Conservation (phyloP, 2,888 invertebrate genomes). For the Meiosimyza platycephala region DNA sequence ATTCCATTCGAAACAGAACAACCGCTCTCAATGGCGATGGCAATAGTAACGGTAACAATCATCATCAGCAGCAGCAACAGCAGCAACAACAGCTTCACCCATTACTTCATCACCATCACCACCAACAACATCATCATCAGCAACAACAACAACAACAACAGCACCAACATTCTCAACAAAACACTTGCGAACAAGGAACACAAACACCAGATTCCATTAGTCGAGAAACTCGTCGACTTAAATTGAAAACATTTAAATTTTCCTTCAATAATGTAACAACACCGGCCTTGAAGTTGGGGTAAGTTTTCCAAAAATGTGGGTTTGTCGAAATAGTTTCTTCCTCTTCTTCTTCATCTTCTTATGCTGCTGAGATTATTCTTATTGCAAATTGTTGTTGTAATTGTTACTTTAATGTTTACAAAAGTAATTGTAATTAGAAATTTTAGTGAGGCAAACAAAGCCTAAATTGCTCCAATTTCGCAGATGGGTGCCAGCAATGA, state of each 20-base stretch:
- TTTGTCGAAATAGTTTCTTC: background rate
- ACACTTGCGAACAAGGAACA: conserved; percentile 74
- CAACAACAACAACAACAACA: conserved; percentile 64
- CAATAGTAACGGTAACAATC: conserved; percentile 32
- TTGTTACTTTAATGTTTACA: background rate
- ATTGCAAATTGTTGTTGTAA: background rate
- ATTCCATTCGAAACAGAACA: conserved; percentile 17
- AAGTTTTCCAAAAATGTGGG: conserved; percentile 42
- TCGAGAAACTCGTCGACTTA: conserved; percentile 74
- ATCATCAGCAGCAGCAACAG: conserved; percentile 2
- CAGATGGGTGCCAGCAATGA: no score
- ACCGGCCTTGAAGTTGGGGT: conserved; percentile 72
- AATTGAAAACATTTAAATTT: conserved; percentile 72
- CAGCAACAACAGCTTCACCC: conserved; percentile 32
- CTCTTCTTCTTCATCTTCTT: no score
- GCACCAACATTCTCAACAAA: conserved; percentile 70
- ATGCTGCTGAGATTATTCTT: no score
- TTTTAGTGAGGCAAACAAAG: no score
- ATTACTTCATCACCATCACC: conserved; percentile 32
- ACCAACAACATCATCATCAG: conserved; percentile 57
- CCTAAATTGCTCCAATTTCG: no score
- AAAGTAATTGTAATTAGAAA: no score
- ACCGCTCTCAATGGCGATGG: conserved; percentile 36
- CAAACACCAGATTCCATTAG: conserved; percentile 80
- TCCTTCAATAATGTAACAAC: conserved; percentile 74